Evolutionary conservation across 2,113 vertebrate species (phyloP).

Genomic region (Taxidea taxus): DNA sequence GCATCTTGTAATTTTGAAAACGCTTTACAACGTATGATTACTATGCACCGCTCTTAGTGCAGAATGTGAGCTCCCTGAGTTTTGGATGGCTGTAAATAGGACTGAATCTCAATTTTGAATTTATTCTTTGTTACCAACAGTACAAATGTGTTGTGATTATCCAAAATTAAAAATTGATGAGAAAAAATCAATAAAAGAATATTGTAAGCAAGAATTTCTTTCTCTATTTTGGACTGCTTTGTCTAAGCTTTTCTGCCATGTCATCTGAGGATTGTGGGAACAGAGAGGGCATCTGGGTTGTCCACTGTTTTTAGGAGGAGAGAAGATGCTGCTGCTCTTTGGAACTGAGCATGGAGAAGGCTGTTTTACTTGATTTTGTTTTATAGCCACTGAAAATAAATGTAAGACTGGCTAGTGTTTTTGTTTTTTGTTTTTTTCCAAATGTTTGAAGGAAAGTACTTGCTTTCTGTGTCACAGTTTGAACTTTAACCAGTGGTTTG

Average conservation of each 20-base stretch:
- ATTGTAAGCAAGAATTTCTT: not conserved
- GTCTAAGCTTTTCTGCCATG: not conserved
- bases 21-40: fast-evolving
- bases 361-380: not conserved
- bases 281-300: not conserved
- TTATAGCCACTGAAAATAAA: not conserved
- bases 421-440: not conserved
- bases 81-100: not conserved
- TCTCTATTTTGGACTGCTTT: not conserved
- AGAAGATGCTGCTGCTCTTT: not conserved
- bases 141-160: not conserved
- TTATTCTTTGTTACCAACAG: not conserved
- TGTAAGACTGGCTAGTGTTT: not conserved
- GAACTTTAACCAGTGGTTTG: slow-evolving; percentile 57
- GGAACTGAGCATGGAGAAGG: not conserved
- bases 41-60: not conserved
- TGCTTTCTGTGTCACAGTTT: not conserved
- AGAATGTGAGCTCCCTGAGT: not conserved
- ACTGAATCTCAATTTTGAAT: not conserved
- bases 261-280: not conserved
- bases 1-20: not conserved
- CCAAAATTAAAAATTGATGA: not conserved
- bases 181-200: not conserved
- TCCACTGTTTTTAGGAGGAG: not conserved
- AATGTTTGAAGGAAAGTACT: not conserved